A percentile compares a stretch with the other conserved stretches of the same genome.
phyloP scores from a whole-genome alignment of 2,888 invertebrate genomes.

The Mythimna pallens region DNA sequence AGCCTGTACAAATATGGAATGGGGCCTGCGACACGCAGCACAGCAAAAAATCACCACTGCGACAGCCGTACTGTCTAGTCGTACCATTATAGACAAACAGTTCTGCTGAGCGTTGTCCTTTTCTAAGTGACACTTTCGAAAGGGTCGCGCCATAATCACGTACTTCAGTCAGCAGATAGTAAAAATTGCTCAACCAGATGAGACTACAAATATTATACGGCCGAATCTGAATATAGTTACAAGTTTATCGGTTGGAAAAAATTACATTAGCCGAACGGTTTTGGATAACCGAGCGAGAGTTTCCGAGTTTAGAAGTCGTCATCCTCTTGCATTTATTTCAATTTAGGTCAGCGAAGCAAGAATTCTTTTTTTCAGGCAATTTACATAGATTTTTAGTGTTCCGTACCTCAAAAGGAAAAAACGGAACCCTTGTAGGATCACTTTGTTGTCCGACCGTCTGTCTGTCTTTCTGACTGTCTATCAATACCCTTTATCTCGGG shows the following conservation, averaged over 20 bases:
- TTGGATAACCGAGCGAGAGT: background rate
- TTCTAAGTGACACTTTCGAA: constrained; percentile 8
- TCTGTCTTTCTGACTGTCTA: too few relatives aligned
- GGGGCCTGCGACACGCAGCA: too few relatives aligned
- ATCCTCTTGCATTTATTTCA: background rate
- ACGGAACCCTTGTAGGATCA: too few relatives aligned
- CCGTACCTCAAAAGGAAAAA: too few relatives aligned
- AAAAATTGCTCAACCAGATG: constrained; percentile 17
- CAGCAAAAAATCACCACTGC: too few relatives aligned
- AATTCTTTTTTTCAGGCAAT: background rate
- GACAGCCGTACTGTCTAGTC: too few relatives aligned
- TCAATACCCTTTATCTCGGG: too few relatives aligned
- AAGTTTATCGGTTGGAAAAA: constrained; percentile 6
- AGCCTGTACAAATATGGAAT: too few relatives aligned
- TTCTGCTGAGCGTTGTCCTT: constrained; percentile 3
- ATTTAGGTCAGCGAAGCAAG: background rate
- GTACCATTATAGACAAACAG: background rate
- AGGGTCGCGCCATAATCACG: constrained; percentile 25
- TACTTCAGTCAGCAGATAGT: constrained; percentile 9
- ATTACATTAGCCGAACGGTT: background rate
- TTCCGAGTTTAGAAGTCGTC: background rate
- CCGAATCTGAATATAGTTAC: background rate
- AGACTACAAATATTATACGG: constrained; percentile 7
- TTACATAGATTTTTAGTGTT: too few relatives aligned
- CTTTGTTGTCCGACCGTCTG: too few relatives aligned